Evolutionary conservation across 2,888 invertebrate genomes (phyloP).

Genomic region (Melinaea marsaeus): DNA sequence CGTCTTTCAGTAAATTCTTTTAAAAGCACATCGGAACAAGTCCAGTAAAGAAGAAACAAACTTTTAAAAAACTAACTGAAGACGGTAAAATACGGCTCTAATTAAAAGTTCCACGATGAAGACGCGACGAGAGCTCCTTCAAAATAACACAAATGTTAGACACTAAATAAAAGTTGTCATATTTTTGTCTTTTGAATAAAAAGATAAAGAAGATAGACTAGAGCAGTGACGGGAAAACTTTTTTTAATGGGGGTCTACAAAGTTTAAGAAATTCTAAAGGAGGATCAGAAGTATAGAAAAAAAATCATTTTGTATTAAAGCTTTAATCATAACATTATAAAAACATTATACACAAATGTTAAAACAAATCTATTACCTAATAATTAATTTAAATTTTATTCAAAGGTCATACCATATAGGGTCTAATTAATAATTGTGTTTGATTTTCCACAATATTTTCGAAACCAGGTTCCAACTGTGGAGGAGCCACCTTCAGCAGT

Average conservation of each 20-base stretch:
- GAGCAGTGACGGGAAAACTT: slow-evolving; percentile 2
- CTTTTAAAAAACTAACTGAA: not conserved
- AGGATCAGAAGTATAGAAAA: slow-evolving; percentile 15
- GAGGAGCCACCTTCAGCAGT: slow-evolving; percentile 32
- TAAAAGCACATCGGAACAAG: too few species aligned
- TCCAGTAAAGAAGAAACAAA: too few species aligned
- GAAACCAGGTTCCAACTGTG: slow-evolving; percentile 29
- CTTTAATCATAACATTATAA: slow-evolving; percentile 9
- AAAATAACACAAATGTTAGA: too few species aligned
- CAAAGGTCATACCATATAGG: slow-evolving; percentile 28
- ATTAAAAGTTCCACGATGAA: slow-evolving; percentile 10
- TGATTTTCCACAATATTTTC: slow-evolving; percentile 32
- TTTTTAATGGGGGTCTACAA: slow-evolving; percentile 13
- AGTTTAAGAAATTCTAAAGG: slow-evolving; percentile 23
- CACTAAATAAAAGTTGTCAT: too few species aligned
- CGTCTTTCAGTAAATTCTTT: too few species aligned
- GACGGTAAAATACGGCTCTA: not conserved
- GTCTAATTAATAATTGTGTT: slow-evolving; percentile 32
- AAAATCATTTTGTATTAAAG: too few species aligned
- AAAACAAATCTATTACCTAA: slow-evolving; percentile 18
- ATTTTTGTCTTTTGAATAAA: too few species aligned
- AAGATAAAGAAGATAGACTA: too few species aligned
- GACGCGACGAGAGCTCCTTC: not conserved
- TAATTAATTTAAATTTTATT: slow-evolving; percentile 26
- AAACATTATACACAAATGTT: slow-evolving; percentile 18